A percentile compares a stretch with the other conserved stretches of the same genome.
phyloP scores from a whole-genome alignment of 2,888 invertebrate species.

The Galerucella nymphaeae region DNA sequence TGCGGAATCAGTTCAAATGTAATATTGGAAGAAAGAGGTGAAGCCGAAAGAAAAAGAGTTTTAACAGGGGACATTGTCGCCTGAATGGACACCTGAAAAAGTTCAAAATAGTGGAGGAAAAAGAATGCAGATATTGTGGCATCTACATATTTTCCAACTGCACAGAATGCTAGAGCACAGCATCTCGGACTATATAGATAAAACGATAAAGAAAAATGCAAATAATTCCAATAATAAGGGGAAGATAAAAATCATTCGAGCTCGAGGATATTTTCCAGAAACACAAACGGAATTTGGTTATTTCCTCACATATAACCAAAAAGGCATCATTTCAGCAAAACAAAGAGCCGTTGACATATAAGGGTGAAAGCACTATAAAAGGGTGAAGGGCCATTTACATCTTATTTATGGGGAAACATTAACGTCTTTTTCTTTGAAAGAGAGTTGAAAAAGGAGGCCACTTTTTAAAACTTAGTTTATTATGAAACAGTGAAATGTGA shows the following conservation, averaged over 20 bases:
- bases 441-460: constrained; percentile 33
- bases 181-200: too few species aligned
- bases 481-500: constrained; percentile 18
- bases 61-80: too few species aligned
- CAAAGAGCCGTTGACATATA: constrained; percentile 47
- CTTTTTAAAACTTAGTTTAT: constrained; percentile 30
- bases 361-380: constrained; percentile 46
- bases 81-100: too few species aligned
- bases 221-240: neutral
- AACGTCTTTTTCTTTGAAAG: constrained; percentile 40
- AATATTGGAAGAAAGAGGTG: too few species aligned
- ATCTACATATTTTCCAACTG: too few species aligned
- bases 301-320: constrained; percentile 36
- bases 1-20: too few species aligned
- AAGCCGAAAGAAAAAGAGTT: too few species aligned
- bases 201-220: neutral
- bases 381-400: constrained; percentile 46
- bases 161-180: too few species aligned
- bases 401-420: constrained; percentile 46
- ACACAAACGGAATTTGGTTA: constrained; percentile 35
- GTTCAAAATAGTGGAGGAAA: too few species aligned
- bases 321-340: constrained; percentile 46
- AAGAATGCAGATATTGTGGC: too few species aligned
- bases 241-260: constrained; percentile 23
- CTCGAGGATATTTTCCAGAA: constrained; percentile 23